Base-by-base conservation (phyloP, 2,888 invertebrate species). In the Sialis lutaria region DNA sequence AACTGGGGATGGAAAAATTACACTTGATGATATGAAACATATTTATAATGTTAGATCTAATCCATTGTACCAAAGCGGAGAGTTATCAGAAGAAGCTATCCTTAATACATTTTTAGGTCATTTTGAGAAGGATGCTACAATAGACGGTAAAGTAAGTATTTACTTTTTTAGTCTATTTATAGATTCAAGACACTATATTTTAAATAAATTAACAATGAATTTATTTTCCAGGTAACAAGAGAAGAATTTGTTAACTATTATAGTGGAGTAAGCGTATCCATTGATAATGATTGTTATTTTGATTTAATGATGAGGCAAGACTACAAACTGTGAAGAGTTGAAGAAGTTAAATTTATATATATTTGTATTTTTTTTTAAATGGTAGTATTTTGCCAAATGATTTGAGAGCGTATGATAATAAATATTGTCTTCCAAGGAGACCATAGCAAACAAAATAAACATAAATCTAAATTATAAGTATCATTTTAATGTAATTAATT, bases 191-290 rank as follows among this genome's bases (percentile, higher is more conserved):
- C 4, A 22, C 22, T 22, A 2, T 22, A 22, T 22, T 22, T 22
- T 22, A 22, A 22, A 22, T 22, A 22, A 22, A 22, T 22, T 22
- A 2, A 22, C 4, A 22, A 22, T 22, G 22, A 22, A 22, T 47
- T 50, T 42, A 46, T 50, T 49, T 70, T 70, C 6, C 68, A 93
- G 92, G 87, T 95, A 9, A 91, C 91, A 1, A 73, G 79, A 55
- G 92, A 93, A 55, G 96, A 96, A 65, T 96, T 95, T 58, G 67
- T 84, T 59, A 90, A 92, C 67, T 96, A 95, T 65, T 96, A 96
- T 68, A 74, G 84, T 48, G 89, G 86, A 10, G 83, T 96, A 54
- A 93, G 93, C 62, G 91, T 93, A 39, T 92, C 92, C 1, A 88
- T 95, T 55, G 95, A 96, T 63, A 84, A 82, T 53, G 95, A 96